phyloP scores from a whole-genome alignment of 2,888 invertebrate species.

The Coelopa pilipes region DNA sequence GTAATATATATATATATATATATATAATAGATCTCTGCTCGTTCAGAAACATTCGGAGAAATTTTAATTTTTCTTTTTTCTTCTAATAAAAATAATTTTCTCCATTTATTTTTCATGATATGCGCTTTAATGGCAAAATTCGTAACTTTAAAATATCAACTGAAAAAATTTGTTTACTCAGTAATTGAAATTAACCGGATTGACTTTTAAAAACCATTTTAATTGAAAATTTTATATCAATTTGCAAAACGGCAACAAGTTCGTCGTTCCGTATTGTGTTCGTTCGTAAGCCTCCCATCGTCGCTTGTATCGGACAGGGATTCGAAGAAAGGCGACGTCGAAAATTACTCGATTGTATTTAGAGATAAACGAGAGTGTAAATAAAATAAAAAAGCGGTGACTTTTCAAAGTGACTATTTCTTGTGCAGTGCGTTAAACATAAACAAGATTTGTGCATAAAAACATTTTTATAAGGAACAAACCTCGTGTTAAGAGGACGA shows the following conservation, averaged over 20 bases:
- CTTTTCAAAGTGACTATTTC: not conserved
- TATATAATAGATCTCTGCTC: too few relatives aligned
- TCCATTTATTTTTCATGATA: constrained; percentile 35
- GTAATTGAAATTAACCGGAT: not conserved
- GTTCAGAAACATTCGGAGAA: constrained; percentile 28
- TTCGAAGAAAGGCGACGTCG: not conserved
- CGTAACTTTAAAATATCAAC: constrained; percentile 2
- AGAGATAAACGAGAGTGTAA: constrained; percentile 10
- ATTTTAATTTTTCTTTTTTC: constrained; percentile 34
- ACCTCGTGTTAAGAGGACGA: not conserved
- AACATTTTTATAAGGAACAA: not conserved
- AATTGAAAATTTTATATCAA: constrained; percentile 24
- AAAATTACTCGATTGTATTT: not conserved
- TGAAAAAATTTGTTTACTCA: constrained; percentile 7
- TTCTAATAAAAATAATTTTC: constrained; percentile 18
- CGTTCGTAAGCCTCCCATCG: constrained; percentile 25
- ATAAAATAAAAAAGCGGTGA: constrained; percentile 5
- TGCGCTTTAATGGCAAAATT: constrained; percentile 34
- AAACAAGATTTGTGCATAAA: not conserved
- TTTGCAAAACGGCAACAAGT: constrained; percentile 36
- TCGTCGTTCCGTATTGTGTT: constrained; percentile 19
- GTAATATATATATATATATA: constrained; percentile 41
- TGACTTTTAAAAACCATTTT: not conserved
- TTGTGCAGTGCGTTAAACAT: not conserved
- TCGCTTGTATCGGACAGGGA: constrained; percentile 16